These are phyloP conservation scores for Linnaemya tessellans DNA, from an alignment of 2,888 invertebrate species.

Conservation along the genomic window DNA sequence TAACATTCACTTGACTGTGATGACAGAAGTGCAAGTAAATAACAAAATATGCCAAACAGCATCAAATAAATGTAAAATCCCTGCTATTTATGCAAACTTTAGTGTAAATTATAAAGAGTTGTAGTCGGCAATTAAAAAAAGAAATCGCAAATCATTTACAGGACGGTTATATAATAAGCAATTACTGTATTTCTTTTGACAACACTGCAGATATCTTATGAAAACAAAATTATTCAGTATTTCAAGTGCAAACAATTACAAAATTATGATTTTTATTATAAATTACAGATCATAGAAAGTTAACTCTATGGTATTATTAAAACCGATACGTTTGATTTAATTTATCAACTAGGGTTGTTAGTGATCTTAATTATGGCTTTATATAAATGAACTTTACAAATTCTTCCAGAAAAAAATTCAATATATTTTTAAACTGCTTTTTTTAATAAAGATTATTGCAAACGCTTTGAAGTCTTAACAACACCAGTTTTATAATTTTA, in stretches of 20 bases:
- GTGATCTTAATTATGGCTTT: neutral
- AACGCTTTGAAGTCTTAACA: neutral
- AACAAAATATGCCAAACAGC: too few species aligned
- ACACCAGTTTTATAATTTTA: neutral
- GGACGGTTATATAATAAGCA: neutral
- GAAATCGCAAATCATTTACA: neutral
- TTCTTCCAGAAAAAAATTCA: neutral
- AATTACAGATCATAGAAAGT: conserved; percentile 21
- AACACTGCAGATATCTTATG: neutral
- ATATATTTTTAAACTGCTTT: neutral
- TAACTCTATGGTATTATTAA: neutral
- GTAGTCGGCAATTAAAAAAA: neutral
- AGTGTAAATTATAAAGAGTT: neutral
- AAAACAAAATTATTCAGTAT: conserved; percentile 3
- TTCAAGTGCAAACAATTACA: neutral
- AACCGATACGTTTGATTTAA: neutral
- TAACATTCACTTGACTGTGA: neutral
- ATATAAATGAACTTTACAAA: neutral
- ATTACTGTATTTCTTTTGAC: neutral
- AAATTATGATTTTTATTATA: conserved; percentile 15
- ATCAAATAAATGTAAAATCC: neutral
- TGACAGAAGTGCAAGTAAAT: neutral
- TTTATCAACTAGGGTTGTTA: conserved; percentile 1
- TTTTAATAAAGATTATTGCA: neutral
- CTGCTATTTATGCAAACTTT: neutral